These are phyloP conservation scores for Bolborhynchus lineola DNA, from an alignment of 2,113 vertebrate species.

Conservation along the genomic window DNA sequence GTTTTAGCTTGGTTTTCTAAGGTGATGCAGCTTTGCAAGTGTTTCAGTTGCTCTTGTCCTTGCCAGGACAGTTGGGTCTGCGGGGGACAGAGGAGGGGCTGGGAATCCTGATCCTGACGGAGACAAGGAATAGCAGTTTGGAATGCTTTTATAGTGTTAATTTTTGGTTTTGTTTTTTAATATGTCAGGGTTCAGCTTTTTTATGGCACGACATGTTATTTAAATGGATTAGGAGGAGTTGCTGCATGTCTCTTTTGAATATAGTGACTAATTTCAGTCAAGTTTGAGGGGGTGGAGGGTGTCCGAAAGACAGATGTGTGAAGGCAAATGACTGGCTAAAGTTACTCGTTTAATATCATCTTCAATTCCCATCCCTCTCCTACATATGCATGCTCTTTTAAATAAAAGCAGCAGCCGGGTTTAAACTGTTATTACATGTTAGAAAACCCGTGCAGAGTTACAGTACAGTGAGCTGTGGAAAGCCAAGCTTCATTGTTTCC, in stretches of 20 bases:
- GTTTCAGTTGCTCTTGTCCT: background rate
- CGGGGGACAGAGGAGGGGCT: background rate
- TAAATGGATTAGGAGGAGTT: background rate
- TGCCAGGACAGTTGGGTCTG: background rate
- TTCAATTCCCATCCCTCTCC: background rate
- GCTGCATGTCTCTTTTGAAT: background rate
- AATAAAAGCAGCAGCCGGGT: background rate
- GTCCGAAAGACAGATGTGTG: background rate
- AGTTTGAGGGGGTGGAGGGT: background rate
- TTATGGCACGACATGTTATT: accelerated
- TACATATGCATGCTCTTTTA: background rate
- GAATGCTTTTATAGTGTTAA: background rate
- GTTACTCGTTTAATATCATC: background rate
- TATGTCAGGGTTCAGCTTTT: background rate
- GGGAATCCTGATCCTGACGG: background rate
- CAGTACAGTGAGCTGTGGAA: background rate
- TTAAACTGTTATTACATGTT: background rate
- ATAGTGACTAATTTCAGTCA: background rate
- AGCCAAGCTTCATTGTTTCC: background rate
- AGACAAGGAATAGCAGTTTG: background rate
- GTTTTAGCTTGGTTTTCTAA: background rate
- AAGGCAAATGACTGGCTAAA: background rate
- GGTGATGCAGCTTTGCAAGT: background rate
- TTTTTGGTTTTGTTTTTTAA: background rate
- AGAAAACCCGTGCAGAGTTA: background rate